These are phyloP conservation scores for Ondatra zibethicus DNA, from an alignment of 2,113 vertebrate species.

Conservation along the genomic window DNA sequence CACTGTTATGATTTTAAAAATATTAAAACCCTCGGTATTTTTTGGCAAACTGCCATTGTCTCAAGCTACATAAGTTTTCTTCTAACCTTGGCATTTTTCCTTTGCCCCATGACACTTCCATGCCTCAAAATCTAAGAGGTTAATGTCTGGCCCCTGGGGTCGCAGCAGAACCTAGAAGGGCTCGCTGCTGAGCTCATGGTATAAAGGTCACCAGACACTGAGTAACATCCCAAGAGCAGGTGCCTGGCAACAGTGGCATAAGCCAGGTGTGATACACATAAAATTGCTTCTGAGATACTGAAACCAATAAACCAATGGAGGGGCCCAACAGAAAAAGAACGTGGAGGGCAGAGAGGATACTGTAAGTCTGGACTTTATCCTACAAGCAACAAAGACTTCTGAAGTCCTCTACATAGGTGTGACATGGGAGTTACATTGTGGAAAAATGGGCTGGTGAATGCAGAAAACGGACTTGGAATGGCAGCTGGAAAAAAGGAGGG, in stretches of 20 bases:
- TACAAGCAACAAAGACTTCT: neutral
- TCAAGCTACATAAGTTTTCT: neutral
- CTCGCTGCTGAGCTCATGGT: neutral
- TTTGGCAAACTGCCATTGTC: neutral
- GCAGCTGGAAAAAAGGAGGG: neutral
- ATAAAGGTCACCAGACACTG: neutral
- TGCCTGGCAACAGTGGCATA: rapidly evolving
- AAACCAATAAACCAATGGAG: neutral
- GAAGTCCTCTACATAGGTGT: neutral
- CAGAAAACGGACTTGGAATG: neutral
- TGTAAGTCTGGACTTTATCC: neutral
- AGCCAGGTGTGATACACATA: neutral
- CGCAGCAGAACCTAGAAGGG: neutral
- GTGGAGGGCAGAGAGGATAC: neutral
- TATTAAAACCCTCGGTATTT: neutral
- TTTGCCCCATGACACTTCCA: neutral
- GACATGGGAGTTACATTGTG: neutral
- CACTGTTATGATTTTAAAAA: neutral
- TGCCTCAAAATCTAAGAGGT: neutral
- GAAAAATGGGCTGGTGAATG: neutral
- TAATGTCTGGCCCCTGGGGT: neutral
- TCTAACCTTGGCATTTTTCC: neutral
- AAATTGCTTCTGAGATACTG: neutral
- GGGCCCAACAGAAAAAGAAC: neutral
- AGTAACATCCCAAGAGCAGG: neutral